Evolutionary conservation across 2,797 vertebrate genomes (phyloP), one percentile per base, ranked within the genome.

Genomic region (Myiotriccus ornatus): DNA sequence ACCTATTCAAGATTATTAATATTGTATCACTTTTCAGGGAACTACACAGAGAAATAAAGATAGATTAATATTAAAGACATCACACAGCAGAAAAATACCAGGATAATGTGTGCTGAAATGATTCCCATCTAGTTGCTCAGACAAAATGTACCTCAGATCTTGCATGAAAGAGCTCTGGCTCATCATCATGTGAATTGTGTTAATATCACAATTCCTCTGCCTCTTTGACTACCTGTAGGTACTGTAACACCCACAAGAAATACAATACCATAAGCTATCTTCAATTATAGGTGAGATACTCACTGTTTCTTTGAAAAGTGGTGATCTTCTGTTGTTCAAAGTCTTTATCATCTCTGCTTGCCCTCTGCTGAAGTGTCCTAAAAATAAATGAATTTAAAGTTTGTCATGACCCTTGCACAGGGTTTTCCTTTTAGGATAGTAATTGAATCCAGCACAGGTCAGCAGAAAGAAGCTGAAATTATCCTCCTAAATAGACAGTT

Each of bases 401-500:
- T 80, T 69, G 43, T 24, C 75, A 21, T 21, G 73, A 57, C 46
- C 65, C 47, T 68, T 75, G 13, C 57, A 49, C 12, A 59, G 28
- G 53, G 28, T 90, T 80, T 68, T 87, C 4, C 43, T 84, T 74
- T 89, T 34, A 71, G 64, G 60, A 64, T 2, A 76, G 60, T 24
- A 28, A 68, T 76, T 78, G 53, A 87, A 78, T 57, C 39, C 27
- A 85, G n/a, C 52, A 43, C 24, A 71, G 67, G 37, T 62, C 71
- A 89, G 81, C 68, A 83, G 57, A 89, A 92, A 73, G 71, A 62
- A 83, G 46, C 16, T 80, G 49, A 47, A 95, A 68, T 91, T 84
- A 68, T 32, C 37, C 53, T 74, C 32, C 35, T 63, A 37, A 90
- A 68, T 23, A 84, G 22, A 21, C 30, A 65, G 34, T 37, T 84